phyloP scores from a whole-genome alignment of 2,113 vertebrate genomes.

The Condylura cristata region DNA sequence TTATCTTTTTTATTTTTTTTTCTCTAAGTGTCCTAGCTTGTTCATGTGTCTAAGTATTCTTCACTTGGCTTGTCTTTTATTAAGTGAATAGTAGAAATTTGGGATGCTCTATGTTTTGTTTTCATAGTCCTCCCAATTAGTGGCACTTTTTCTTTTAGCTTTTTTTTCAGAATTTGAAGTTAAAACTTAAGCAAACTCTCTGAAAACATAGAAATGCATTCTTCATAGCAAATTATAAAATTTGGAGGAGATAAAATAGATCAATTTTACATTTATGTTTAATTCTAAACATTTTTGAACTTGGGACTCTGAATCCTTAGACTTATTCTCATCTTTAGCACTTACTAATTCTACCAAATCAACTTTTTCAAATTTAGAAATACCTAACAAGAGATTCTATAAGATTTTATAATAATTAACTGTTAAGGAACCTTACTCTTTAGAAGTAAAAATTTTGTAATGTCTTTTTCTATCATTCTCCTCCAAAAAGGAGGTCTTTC shows the following conservation, averaged over 20 bases:
- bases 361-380: constrained; percentile 59
- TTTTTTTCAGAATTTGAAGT: constrained; percentile 28
- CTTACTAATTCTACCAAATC: constrained; percentile 52
- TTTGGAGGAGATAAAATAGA: constrained; percentile 16
- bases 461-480: constrained; percentile 53
- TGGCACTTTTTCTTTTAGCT: background rate
- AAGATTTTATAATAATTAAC: constrained; percentile 67
- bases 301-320: background rate
- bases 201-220: constrained; percentile 8
- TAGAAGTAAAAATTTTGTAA: constrained; percentile 39
- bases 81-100: background rate
- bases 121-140: background rate
- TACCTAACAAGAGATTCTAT: constrained; percentile 2
- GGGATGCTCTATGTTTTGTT: background rate
- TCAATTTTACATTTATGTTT: constrained; percentile 28
- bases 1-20: background rate
- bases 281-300: constrained; percentile 20
- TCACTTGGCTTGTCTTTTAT: background rate
- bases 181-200: constrained; percentile 4
- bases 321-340: constrained; percentile 35
- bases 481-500: constrained; percentile 59
- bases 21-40: background rate
- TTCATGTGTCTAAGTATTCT: background rate
- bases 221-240: constrained; percentile 39
- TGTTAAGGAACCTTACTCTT: constrained; percentile 51